phyloP scores from a whole-genome alignment of 2,797 vertebrate species.

The Sebastolobus altivelis region DNA sequence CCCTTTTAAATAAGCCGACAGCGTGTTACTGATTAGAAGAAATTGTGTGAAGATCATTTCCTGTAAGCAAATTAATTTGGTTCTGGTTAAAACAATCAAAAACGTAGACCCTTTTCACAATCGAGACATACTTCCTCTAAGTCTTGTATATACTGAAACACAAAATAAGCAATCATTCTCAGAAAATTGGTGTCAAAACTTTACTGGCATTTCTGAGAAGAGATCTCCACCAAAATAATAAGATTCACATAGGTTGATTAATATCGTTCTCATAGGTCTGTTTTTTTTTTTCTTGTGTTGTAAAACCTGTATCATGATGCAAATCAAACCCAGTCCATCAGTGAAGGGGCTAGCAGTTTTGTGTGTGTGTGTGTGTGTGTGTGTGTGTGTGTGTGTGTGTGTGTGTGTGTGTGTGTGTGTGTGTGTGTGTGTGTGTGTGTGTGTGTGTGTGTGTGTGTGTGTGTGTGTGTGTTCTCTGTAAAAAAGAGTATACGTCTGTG shows the following conservation, averaged over 20 bases:
- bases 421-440: neutral
- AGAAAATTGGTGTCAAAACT: neutral
- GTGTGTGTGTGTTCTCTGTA: slow-evolving; percentile 3
- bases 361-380: slow-evolving; percentile 2
- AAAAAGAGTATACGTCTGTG: slow-evolving; percentile 14
- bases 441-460: neutral
- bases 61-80: neutral
- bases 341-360: slow-evolving; percentile 6
- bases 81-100: slow-evolving; percentile 12
- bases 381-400: neutral
- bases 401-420: neutral
- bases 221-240: neutral
- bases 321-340: slow-evolving; percentile 42
- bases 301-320: slow-evolving; percentile 32
- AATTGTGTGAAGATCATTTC: neutral
- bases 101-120: neutral
- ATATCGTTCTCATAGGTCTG: neutral
- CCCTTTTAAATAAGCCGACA: neutral
- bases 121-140: neutral
- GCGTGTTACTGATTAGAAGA: neutral
- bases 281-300: slow-evolving; percentile 31
- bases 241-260: neutral
- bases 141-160: neutral
- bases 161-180: neutral
- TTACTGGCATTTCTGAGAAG: neutral